These are phyloP conservation scores for Micrasema minimum DNA, from an alignment of 1,140 invertebrate species.

Conservation along the genomic window DNA sequence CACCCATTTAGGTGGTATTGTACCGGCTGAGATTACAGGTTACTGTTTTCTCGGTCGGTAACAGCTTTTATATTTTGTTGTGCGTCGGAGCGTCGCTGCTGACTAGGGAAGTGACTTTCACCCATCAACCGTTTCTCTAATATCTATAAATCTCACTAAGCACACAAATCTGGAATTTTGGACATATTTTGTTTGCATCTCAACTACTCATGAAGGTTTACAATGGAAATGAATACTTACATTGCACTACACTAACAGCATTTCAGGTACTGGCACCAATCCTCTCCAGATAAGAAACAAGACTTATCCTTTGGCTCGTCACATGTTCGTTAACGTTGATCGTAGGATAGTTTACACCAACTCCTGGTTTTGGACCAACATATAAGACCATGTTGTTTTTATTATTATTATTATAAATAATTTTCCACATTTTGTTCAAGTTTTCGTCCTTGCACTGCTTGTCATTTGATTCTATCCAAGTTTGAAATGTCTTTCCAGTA, in stretches of 20 bases:
- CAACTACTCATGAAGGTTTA: too few relatives aligned
- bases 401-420: conserved; percentile 14
- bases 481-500: conserved; percentile 1
- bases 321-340: conserved; percentile 79
- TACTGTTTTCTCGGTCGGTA: too few relatives aligned
- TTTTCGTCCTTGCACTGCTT: background rate
- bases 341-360: conserved; percentile 74
- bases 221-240: conserved; percentile 11
- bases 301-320: conserved; percentile 78
- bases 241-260: conserved; percentile 54
- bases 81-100: too few relatives aligned
- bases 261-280: conserved; percentile 66
- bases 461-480: conserved; percentile 3
- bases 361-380: conserved; percentile 63
- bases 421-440: conserved; percentile 19
- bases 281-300: conserved; percentile 77
- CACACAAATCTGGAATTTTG: too few relatives aligned
- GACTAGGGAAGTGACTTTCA: too few relatives aligned
- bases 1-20: too few relatives aligned
- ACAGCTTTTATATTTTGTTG: too few relatives aligned
- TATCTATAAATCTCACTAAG: too few relatives aligned
- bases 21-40: too few relatives aligned
- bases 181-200: too few relatives aligned
- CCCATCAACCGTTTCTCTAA: too few relatives aligned
- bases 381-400: conserved; percentile 57